Base-by-base conservation (phyloP, 1,140 invertebrate species). In the Proctacanthus coquilletti region DNA sequence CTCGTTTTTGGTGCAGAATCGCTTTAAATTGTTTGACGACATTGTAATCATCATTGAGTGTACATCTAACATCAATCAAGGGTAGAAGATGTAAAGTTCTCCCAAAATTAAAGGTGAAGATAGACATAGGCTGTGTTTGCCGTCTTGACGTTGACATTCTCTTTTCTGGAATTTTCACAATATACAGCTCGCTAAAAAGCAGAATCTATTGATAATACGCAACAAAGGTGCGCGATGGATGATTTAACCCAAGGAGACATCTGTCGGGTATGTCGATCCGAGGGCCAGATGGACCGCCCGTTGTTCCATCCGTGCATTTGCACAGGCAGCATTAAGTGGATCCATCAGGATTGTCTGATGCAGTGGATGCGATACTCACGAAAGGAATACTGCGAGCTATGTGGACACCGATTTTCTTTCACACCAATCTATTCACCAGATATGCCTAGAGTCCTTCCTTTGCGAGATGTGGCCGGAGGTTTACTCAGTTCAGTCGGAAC, bases 331-430 rank as follows among this genome's bases (percentile, higher is more conserved):
- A 99, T 98, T 42, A 98, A 97, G 68, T 98, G 84, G 71, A 97
- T 98, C 32, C 95, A 99, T 63, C 93, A 97, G 60, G 83, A 87
- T 52, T 89, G 83, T 57, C 63, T 87, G 21, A 74, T 86, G 42
- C 84, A 86, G 62, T 87, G 84, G 84, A 86, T 87, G 79, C 71
- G 81, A 39, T 97, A 98, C 61, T 96, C 91, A 31, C 74, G 91
- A 40, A 98, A 98, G 66, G 94, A 98, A 65, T 96, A 93, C 52
- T 99, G 96, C 66, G 96, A 99, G 64, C 66, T 99, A 44, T 99
- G 96, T 60, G 92, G 93, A 44, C 85, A 98, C 60, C 75, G 87
- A 21, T 98, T 97, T 65, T 92, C 92, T 3, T 99, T 99, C 57
- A 93, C 88, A 52, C 94, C 95, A 40, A 98, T 99, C 46, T 99